These are phyloP conservation scores for Drosophila kuntzei DNA, from an alignment of 2,888 invertebrate species.

Conservation along the genomic window DNA sequence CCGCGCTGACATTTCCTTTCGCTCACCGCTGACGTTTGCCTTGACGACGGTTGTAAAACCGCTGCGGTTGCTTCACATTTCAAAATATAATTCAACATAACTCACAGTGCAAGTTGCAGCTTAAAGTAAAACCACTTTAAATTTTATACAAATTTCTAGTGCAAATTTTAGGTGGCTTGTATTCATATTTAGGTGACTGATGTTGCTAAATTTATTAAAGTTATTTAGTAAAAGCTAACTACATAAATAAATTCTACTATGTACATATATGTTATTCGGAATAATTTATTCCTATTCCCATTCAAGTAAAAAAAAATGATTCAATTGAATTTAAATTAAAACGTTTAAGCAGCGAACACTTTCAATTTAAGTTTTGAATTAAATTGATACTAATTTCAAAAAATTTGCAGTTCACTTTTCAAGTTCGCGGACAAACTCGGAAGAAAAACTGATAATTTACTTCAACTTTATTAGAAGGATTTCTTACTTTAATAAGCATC, in stretches of 20 bases:
- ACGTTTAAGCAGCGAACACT: background rate
- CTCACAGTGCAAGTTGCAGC: slow-evolving; percentile 28
- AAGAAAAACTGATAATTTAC: too few species aligned
- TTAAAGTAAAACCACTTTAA: slow-evolving; percentile 16
- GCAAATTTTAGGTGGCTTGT: background rate
- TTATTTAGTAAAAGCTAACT: too few species aligned
- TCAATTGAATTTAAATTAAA: background rate
- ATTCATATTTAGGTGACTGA: background rate
- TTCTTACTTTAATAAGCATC: too few species aligned
- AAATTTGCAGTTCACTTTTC: too few species aligned
- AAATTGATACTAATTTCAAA: too few species aligned
- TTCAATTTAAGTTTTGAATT: background rate
- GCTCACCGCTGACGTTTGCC: slow-evolving; percentile 51
- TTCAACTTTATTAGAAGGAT: too few species aligned
- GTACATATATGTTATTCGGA: too few species aligned
- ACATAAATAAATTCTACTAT: background rate
- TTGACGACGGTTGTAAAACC: slow-evolving; percentile 38
- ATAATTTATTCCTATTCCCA: too few species aligned
- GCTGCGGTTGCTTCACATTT: slow-evolving; percentile 35
- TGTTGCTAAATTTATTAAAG: too few species aligned
- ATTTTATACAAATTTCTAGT: background rate
- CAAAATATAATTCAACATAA: slow-evolving; percentile 29
- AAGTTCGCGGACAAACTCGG: too few species aligned
- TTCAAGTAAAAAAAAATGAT: background rate
- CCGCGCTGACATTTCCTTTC: slow-evolving; percentile 72